phyloP scores from a whole-genome alignment of 2,888 invertebrate genomes.

The Cerastoderma edule region DNA sequence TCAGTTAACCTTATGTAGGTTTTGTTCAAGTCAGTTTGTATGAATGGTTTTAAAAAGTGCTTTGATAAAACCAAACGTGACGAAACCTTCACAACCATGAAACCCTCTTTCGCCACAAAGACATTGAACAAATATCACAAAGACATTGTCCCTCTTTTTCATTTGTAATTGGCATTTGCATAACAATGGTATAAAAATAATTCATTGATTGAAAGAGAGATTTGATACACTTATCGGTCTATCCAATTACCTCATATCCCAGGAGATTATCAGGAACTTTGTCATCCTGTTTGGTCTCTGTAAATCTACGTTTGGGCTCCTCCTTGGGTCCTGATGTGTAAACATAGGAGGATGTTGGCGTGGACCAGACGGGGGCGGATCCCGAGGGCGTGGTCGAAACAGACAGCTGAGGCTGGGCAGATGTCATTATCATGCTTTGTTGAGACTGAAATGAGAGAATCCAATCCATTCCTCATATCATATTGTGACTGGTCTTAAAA shows the following conservation, averaged over 20 bases:
- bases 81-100: too few species aligned
- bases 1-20: too few species aligned
- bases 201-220: background rate
- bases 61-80: too few species aligned
- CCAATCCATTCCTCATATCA: too few species aligned
- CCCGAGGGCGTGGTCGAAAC: constrained; percentile 44
- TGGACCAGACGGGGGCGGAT: constrained; percentile 42
- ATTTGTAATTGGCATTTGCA: too few species aligned
- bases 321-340: constrained; percentile 61
- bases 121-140: too few species aligned
- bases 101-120: too few species aligned
- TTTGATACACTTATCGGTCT: background rate
- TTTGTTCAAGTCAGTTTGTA: too few species aligned
- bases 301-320: constrained; percentile 76
- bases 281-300: constrained; percentile 80
- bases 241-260: constrained; percentile 78
- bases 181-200: background rate
- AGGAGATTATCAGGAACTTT: constrained; percentile 79
- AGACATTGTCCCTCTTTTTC: too few species aligned
- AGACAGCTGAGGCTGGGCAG: constrained; percentile 39
- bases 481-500: too few species aligned
- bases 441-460: constrained; percentile 11
- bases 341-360: constrained; percentile 56
- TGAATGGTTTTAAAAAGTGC: too few species aligned
- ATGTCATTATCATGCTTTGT: constrained; percentile 42